Conservation (phyloP, 2,888 invertebrate genomes). For the Volucella zonaria region DNA sequence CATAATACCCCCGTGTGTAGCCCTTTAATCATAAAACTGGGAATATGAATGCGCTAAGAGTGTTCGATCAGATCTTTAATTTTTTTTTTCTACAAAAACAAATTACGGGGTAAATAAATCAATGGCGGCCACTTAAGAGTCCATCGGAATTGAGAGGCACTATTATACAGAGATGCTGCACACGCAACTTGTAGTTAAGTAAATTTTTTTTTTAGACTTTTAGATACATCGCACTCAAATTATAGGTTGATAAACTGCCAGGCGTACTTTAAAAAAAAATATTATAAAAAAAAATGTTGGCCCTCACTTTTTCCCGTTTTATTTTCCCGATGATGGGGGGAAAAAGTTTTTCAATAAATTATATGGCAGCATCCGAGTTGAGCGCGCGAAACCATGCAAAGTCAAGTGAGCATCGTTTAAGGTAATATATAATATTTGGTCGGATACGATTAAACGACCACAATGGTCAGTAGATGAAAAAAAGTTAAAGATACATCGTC, state of each 20-base stretch:
- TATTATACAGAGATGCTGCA: slow-evolving; percentile 46
- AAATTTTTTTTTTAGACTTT: slow-evolving; percentile 5
- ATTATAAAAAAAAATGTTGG: not conserved
- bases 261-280: slow-evolving; percentile 50
- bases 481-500: slow-evolving; percentile 29
- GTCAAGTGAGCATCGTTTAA: slow-evolving; percentile 67
- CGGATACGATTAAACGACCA: not conserved
- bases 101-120: slow-evolving; percentile 72
- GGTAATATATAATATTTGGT: slow-evolving; percentile 71
- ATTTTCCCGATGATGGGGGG: slow-evolving; percentile 16
- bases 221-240: slow-evolving; percentile 63
- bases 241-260: slow-evolving; percentile 72
- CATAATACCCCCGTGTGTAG: slow-evolving; percentile 35
- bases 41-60: slow-evolving; percentile 30
- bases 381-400: slow-evolving; percentile 58
- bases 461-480: slow-evolving; percentile 1
- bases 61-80: slow-evolving; percentile 63
- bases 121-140: slow-evolving; percentile 66
- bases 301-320: not conserved
- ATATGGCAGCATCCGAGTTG: slow-evolving; percentile 44
- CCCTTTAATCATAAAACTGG: slow-evolving; percentile 67
- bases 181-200: slow-evolving; percentile 58
- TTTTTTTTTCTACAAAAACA: slow-evolving; percentile 56
- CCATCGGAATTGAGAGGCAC: slow-evolving; percentile 63
- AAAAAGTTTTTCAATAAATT: slow-evolving; percentile 56